Evolutionary conservation across 2,888 invertebrate genomes (phyloP).

Genomic region (Acronicta alni): DNA sequence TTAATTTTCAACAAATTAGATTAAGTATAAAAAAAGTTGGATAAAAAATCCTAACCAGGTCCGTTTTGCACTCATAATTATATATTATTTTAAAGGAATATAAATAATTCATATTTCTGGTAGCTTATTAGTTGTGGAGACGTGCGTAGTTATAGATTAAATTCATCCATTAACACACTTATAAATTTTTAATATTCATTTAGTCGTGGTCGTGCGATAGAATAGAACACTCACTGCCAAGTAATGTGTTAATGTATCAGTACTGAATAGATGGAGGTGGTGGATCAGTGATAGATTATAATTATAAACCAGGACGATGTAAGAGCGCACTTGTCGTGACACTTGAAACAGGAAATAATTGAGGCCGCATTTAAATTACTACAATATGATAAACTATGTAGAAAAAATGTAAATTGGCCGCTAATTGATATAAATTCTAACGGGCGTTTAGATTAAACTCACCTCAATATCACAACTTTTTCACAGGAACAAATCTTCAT

Average conservation of each 20-base stretch:
- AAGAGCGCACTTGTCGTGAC: slow-evolving; percentile 41
- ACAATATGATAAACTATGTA: slow-evolving; percentile 40
- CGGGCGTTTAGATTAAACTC: slow-evolving; percentile 56
- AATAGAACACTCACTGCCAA: slow-evolving; percentile 23
- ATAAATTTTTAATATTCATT: slow-evolving; percentile 43
- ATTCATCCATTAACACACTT: slow-evolving; percentile 28
- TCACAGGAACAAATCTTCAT: slow-evolving; percentile 58
- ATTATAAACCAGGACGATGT: slow-evolving; percentile 53
- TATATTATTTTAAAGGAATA: slow-evolving; percentile 27
- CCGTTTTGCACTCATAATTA: slow-evolving; percentile 32
- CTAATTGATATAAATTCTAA: slow-evolving; percentile 45
- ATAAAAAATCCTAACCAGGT: slow-evolving; percentile 44
- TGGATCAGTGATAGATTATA: slow-evolving; percentile 36
- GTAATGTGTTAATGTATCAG: slow-evolving; percentile 34
- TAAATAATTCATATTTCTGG: slow-evolving; percentile 43
- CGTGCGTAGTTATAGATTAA: slow-evolving; percentile 19
- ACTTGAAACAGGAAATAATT: slow-evolving; percentile 59
- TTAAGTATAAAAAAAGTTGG: slow-evolving; percentile 31
- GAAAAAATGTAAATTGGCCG: slow-evolving; percentile 10
- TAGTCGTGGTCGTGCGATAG: slow-evolving; percentile 16
- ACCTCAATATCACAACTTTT: slow-evolving; percentile 71
- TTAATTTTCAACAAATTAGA: slow-evolving; percentile 38
- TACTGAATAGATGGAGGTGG: slow-evolving; percentile 23
- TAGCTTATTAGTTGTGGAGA: slow-evolving; percentile 8
- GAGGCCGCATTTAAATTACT: slow-evolving; percentile 59